A percentile compares a stretch with the other conserved stretches of the same genome.
Evolutionary conservation across 2,888 invertebrate species (phyloP).

Genomic region (Philopedon plagiatum): DNA sequence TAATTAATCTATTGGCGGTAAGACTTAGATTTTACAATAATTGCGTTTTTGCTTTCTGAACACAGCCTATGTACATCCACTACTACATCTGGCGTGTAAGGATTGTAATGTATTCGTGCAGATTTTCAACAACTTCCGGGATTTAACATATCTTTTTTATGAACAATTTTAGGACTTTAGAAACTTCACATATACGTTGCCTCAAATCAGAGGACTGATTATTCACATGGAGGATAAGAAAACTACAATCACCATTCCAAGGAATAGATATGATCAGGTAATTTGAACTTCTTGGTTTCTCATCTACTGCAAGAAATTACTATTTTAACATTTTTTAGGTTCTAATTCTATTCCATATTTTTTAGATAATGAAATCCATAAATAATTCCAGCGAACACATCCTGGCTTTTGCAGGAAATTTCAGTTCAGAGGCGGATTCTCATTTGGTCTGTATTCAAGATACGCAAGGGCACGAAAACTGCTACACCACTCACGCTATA

Average conservation of each 20-base stretch:
- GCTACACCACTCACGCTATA: slow-evolving; percentile 89
- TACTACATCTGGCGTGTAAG: too few relatives aligned
- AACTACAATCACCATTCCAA: slow-evolving; percentile 83
- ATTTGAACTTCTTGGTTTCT: not conserved
- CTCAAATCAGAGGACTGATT: slow-evolving; percentile 81
- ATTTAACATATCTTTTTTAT: not conserved
- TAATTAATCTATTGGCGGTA: slow-evolving; percentile 86
- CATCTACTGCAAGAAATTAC: too few relatives aligned
- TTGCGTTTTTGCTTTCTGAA: too few relatives aligned
- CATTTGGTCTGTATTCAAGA: slow-evolving; percentile 90
- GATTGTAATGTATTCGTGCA: too few relatives aligned
- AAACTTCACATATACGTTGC: slow-evolving; percentile 85
- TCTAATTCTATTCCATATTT: too few relatives aligned
- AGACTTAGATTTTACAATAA: slow-evolving; percentile 55
- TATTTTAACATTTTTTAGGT: too few relatives aligned
- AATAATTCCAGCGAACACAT: slow-evolving; percentile 88
- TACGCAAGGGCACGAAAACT: slow-evolving; percentile 77
- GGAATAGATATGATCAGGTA: slow-evolving; percentile 80
- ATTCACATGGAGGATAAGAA: slow-evolving; percentile 88
- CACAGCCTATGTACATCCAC: too few relatives aligned
- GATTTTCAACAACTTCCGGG: too few relatives aligned
- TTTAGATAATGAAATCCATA: slow-evolving; percentile 79
- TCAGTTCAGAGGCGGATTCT: slow-evolving; percentile 85
- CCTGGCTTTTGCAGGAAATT: slow-evolving; percentile 85
- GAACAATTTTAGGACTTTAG: slow-evolving; percentile 79